Conservation (phyloP, 2,113 vertebrate genomes). For the Xerus inauris region DNA sequence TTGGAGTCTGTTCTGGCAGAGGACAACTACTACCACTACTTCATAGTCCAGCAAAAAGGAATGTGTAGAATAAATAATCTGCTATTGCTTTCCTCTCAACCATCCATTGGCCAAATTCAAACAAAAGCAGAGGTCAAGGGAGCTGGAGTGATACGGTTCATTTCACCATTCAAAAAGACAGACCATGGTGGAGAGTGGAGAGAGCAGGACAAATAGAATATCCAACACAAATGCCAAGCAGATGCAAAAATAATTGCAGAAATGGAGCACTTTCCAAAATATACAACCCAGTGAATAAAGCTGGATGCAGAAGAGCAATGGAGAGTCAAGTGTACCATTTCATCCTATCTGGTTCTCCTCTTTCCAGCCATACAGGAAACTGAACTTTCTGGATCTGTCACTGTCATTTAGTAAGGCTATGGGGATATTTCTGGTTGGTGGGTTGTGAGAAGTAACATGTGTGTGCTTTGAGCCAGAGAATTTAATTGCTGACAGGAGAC, state of each 20-base stretch:
- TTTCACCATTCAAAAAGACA: neutral
- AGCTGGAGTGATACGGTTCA: neutral
- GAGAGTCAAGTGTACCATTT: neutral
- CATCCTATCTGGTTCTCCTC: neutral
- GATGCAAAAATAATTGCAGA: neutral
- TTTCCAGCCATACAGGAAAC: neutral
- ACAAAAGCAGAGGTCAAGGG: neutral
- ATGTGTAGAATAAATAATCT: neutral
- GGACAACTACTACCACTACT: neutral
- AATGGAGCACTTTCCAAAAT: neutral
- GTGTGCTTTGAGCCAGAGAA: neutral
- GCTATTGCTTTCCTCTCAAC: neutral
- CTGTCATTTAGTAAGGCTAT: neutral
- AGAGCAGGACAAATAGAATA: neutral
- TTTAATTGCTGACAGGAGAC: neutral
- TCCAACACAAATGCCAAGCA: neutral
- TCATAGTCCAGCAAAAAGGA: neutral
- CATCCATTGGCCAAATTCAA: neutral
- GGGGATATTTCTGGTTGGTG: neutral
- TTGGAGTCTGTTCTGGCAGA: neutral
- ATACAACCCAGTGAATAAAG: neutral
- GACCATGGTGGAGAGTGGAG: neutral
- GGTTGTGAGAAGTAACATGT: neutral
- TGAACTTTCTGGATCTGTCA: neutral
- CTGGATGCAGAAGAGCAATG: neutral